Percentiles rank a stretch among this genome's conserved stretches.
Evolutionary conservation across 1,140 invertebrate genomes (phyloP).

Genomic region (Trichonephila clavata): DNA sequence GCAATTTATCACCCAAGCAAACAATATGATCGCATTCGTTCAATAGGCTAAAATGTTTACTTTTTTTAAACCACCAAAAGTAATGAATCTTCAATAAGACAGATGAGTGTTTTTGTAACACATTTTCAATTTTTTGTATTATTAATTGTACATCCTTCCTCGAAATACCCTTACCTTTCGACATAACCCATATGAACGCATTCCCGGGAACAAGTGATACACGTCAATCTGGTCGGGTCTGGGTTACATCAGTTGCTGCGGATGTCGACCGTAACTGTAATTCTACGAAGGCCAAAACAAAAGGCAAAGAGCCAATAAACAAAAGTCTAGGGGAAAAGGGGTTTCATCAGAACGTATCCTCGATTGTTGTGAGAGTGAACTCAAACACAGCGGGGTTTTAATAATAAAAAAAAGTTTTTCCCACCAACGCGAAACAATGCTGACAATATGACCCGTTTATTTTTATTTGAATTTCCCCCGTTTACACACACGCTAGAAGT

Average conservation of each 20-base stretch:
- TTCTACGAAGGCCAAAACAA: slow-evolving; percentile 9
- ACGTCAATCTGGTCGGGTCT: slow-evolving; percentile 24
- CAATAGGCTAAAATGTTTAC: not conserved
- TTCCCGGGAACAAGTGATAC: not conserved
- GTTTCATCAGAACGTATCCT: slow-evolving; percentile 36
- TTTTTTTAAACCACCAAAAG: not conserved
- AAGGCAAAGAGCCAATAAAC: slow-evolving; percentile 4
- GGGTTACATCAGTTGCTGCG: slow-evolving; percentile 26
- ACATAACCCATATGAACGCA: not conserved
- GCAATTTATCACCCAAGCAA: not conserved
- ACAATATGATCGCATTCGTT: not conserved
- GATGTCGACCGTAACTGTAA: slow-evolving; percentile 41
- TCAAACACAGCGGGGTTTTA: too few species aligned
- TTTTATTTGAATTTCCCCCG: slow-evolving; percentile 12
- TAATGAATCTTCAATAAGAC: not conserved
- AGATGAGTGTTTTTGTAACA: not conserved
- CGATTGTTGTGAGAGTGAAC: not conserved
- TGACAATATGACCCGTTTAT: slow-evolving; percentile 18
- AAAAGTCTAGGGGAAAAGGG: not conserved
- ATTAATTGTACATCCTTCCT: slow-evolving; percentile 17
- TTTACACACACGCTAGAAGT: not conserved
- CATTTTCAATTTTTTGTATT: too few species aligned
- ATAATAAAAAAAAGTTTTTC: not conserved
- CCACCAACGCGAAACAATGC: not conserved
- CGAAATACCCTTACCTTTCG: slow-evolving; percentile 1